Base-by-base conservation (phyloP, 2,113 vertebrate genomes). In the Artemisiospiza belli region DNA sequence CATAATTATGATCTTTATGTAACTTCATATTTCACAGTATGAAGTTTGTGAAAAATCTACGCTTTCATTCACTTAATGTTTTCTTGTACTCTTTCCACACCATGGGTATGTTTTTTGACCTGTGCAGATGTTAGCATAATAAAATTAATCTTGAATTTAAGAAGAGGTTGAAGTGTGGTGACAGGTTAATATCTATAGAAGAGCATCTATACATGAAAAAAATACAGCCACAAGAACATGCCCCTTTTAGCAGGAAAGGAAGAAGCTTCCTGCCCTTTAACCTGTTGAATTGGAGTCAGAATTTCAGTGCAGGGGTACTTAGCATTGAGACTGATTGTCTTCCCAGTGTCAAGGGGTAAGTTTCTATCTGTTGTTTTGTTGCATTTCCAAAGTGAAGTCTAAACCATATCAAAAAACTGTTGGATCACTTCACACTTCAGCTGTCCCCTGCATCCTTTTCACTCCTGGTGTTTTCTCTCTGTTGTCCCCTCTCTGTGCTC, bases 401-500 rank as follows among this genome's bases (percentile, higher is more conserved):
- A 89, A 97, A 92, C 80, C 22, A 5, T 89, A 95, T 94, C 77
- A 95, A 92, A 96, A 94, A 88, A 39, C 80, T 94, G 62, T 82
- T 92, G 73, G 87, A 85, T 92, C 83, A 87, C 89, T 96, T 89
- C 58, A 86, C 64, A 92, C 25, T 94, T 97, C 96, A 97, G 90
- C 75, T 96, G 87, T 92, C 75, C 82, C 85, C 89, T 84, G 95
- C 73, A 97, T 96, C 89, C 68, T 90, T 66, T 76, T 87, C 68
- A 84, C 85, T 94, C 68, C 23, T 63, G 30, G 27, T 58, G 12
- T 85, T 95, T 95, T 84, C 83, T 84, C 47, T 58, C 5, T 87
- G 47, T 83, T 68, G 84, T 92, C 63, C 25, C 8, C 35, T 85
- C 87, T 80, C 31, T 30, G 2, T 69, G 49, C 62, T 89, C 69